Evolutionary conservation across 2,888 invertebrate genomes (phyloP).

Genomic region (Abscondita cerata): DNA sequence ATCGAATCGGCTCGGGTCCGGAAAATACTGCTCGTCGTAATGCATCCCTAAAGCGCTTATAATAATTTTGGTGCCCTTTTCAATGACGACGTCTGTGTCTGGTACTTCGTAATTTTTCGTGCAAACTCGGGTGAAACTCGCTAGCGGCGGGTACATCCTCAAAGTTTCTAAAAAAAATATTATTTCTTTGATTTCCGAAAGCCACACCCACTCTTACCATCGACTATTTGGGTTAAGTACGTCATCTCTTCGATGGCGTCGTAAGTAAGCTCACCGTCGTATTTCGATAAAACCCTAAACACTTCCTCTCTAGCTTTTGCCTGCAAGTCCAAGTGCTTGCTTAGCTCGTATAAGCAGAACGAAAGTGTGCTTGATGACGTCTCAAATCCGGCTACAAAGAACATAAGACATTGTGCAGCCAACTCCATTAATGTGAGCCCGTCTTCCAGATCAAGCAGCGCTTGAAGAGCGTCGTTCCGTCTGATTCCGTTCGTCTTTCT

Average conservation of each 20-base stretch:
- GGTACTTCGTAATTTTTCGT: slow-evolving; percentile 19
- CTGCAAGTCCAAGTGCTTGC: slow-evolving; percentile 62
- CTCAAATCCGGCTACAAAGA: slow-evolving; percentile 71
- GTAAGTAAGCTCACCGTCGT: slow-evolving; percentile 61
- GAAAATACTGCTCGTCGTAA: slow-evolving; percentile 24
- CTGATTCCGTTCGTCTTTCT: slow-evolving; percentile 38
- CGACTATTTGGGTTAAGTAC: slow-evolving; percentile 64
- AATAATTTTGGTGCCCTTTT: slow-evolving; percentile 18
- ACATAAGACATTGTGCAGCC: slow-evolving; percentile 64
- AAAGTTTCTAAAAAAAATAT: slow-evolving; percentile 11
- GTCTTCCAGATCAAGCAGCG: slow-evolving; percentile 46
- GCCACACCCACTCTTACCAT: no score
- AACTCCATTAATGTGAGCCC: slow-evolving; percentile 59
- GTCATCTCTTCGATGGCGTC: slow-evolving; percentile 65
- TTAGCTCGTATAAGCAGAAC: slow-evolving; percentile 64
- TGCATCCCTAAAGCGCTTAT: slow-evolving; percentile 9
- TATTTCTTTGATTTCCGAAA: no score
- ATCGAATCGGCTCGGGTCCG: slow-evolving; percentile 25
- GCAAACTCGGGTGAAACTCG: slow-evolving; percentile 49
- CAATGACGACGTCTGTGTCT: slow-evolving; percentile 46
- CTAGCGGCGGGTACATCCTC: slow-evolving; percentile 24
- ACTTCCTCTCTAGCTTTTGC: slow-evolving; percentile 59
- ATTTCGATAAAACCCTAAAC: slow-evolving; percentile 56
- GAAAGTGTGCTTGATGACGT: slow-evolving; percentile 68
- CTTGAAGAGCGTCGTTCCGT: slow-evolving; percentile 54